Conservation (phyloP, 1,140 invertebrate genomes). For the Colletes latitarsis region DNA sequence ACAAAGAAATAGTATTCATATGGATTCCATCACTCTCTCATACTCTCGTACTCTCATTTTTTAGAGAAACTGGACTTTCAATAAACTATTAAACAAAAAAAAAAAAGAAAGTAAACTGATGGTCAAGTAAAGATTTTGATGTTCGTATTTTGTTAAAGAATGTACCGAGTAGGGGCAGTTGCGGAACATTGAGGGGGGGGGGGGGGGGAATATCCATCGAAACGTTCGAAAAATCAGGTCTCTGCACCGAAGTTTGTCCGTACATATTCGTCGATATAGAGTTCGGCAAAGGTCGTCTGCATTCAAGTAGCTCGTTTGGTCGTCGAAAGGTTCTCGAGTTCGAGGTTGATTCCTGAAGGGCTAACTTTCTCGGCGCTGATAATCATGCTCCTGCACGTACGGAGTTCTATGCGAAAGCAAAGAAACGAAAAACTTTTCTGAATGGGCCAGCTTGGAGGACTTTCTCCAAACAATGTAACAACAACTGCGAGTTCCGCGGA, state of each 20-base stretch:
- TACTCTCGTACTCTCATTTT: too few species aligned
- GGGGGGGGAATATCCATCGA: not conserved
- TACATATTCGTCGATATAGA: not conserved
- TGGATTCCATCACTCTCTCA: too few species aligned
- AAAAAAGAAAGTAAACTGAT: too few species aligned
- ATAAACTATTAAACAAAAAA: too few species aligned
- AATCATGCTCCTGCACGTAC: constrained; percentile 43
- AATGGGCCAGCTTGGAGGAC: constrained; percentile 16
- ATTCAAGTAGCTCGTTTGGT: constrained; percentile 48
- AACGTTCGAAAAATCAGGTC: constrained; percentile 3
- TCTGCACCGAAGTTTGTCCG: not conserved
- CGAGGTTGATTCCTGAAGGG: constrained; percentile 27
- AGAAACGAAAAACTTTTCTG: constrained; percentile 34
- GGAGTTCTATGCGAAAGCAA: constrained; percentile 1
- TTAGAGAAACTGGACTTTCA: too few species aligned
- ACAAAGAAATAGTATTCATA: too few species aligned
- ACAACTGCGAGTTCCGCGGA: not conserved
- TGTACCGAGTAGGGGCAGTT: not conserved
- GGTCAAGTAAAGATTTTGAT: not conserved
- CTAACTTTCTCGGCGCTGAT: constrained; percentile 31
- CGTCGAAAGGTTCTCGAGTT: constrained; percentile 40
- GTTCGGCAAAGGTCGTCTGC: constrained; percentile 14
- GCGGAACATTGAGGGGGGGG: not conserved
- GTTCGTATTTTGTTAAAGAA: not conserved
- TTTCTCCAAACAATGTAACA: constrained; percentile 3